phyloP scores from a whole-genome alignment of 2,888 invertebrate species.

The Brenthis hecate region DNA sequence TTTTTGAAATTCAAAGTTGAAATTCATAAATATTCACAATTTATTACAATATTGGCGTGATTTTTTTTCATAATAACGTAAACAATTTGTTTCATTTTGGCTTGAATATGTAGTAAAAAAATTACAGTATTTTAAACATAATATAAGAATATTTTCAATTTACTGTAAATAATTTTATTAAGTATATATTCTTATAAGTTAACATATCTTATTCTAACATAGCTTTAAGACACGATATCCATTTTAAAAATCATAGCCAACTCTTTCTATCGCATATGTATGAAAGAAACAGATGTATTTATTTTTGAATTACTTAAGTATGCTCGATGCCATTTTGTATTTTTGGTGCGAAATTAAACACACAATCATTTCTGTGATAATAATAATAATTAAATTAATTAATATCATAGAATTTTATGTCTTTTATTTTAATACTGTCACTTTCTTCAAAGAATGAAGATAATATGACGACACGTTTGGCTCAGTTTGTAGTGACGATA shows the following conservation, averaged over 20 bases:
- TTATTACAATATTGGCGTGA: no score
- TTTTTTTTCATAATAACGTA: no score
- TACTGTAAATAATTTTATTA: constrained; percentile 8
- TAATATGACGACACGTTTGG: no score
- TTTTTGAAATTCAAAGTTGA: no score
- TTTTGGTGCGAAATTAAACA: constrained; percentile 34
- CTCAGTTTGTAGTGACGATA: no score
- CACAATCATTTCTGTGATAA: constrained; percentile 40
- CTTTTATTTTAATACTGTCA: constrained; percentile 14
- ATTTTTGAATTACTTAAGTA: not conserved
- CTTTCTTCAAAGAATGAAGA: no score
- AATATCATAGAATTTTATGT: constrained; percentile 22
- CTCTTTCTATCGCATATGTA: constrained; percentile 8
- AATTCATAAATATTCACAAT: no score
- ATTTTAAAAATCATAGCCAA: not conserved
- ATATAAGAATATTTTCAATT: not conserved
- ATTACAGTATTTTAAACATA: no score
- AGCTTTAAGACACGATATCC: not conserved
- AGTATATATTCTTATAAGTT: not conserved
- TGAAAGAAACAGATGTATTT: constrained; percentile 13
- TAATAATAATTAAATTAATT: constrained; percentile 28
- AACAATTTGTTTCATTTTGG: no score
- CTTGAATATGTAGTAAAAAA: no score
- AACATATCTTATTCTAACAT: not conserved
- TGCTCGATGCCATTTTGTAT: constrained; percentile 34